Evolutionary conservation across 1,140 invertebrate species (phyloP), one percentile per base, ranked within the genome.

Genomic region (Habropoda laboriosa): DNA sequence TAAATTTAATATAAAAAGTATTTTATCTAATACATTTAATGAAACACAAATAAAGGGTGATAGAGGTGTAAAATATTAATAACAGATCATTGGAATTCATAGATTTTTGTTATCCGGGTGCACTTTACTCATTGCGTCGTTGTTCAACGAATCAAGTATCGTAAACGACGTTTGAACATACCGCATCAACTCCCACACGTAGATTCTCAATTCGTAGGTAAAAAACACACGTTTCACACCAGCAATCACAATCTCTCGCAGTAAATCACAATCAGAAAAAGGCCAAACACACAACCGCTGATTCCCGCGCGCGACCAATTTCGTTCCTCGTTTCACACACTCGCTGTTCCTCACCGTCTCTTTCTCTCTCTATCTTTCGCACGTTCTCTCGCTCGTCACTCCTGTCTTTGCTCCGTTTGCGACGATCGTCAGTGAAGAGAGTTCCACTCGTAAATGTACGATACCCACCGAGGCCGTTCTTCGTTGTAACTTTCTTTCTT

Each of bases 261-360:
- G 66, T 72, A 80, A 88, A 86, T 88, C 84, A 88, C 86, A 88
- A 86, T 86, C 88, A 84, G 80, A 88, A 88, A 89, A 87, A 76
- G 81, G 73, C 80, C 80, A 86, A 85, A 86, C 79, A 89, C 86
- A 86, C 87, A 83, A 86, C 79, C 74, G 86, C 83, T 80, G 83
- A 83, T 91, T 90, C 90, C 90, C 90, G 90, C 90, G 90, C 89
- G 88, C 86, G 82, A 86, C 84, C 87, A 88, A 87, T 88, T 89
- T 89, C 87, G 87, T 89, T 90, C 87, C 84, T 85, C 85, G 87
- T 89, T 86, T 87, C 86, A 89, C 87, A 82, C 79, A 85, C 79
- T 88, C 70, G 35, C 57, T 55, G 70, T 38, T 58, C 70, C 70
- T 71, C 73, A 63, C 66, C 53, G 70, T 74, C 58, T 78, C 60